These are phyloP conservation scores for Etheostoma spectabile DNA, from an alignment of 2,113 vertebrate species.

Conservation along the genomic window DNA sequence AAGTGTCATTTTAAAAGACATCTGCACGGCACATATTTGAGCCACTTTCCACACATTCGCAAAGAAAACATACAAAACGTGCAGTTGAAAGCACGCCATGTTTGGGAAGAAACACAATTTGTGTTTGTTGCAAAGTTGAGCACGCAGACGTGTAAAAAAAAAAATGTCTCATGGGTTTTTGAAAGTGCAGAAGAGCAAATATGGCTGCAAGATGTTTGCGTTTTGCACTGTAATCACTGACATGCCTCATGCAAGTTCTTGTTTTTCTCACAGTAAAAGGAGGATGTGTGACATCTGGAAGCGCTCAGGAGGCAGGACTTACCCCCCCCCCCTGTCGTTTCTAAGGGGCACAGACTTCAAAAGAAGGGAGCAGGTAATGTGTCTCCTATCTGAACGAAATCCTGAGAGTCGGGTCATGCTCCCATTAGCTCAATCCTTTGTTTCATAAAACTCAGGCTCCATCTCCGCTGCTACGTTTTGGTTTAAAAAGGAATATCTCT, in stretches of 20 bases:
- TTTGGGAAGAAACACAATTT: background rate
- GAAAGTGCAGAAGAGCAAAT: conserved; percentile 15
- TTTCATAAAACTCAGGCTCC: no score
- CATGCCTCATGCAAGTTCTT: conserved; percentile 39
- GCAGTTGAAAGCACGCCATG: background rate
- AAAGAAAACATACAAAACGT: background rate
- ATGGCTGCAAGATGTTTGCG: conserved; percentile 65
- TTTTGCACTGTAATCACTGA: conserved; percentile 13
- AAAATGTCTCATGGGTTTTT: conserved; percentile 21
- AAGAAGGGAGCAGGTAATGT: conserved; percentile 46
- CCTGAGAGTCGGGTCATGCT: no score
- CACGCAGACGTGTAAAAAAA: background rate
- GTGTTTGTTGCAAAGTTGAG: background rate
- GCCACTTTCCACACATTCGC: background rate
- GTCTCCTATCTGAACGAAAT: no score
- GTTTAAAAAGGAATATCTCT: no score
- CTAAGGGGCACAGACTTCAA: conserved; percentile 64
- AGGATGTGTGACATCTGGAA: conserved; percentile 74
- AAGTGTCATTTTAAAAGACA: background rate
- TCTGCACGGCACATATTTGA: background rate
- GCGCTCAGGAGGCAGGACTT: conserved; percentile 49
- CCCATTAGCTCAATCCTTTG: no score
- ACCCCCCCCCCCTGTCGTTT: conserved; percentile 7
- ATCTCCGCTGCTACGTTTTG: no score
- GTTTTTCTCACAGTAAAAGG: conserved; percentile 62